Conservation (phyloP, 2,888 invertebrate genomes). For the Julus scandinavius region DNA sequence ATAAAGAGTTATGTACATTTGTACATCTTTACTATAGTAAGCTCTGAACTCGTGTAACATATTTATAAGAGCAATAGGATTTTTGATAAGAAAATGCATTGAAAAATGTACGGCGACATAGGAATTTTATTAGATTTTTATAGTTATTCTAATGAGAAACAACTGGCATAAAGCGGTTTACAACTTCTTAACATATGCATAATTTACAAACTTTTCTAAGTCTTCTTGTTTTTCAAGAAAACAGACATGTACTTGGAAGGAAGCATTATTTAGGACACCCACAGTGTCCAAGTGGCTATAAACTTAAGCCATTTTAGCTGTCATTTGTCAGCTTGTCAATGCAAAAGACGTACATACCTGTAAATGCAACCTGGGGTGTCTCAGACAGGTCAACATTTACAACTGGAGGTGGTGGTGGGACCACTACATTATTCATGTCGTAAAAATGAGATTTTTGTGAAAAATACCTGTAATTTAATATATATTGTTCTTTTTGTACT, state of each 20-base stretch:
- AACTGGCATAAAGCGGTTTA: background rate
- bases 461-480: background rate
- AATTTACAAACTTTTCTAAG: background rate
- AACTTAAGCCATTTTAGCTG: background rate
- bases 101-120: background rate
- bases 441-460: background rate
- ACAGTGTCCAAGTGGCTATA: background rate
- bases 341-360: background rate
- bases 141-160: conserved; percentile 16
- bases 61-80: too few species aligned
- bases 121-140: conserved; percentile 22
- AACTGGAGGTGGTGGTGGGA: background rate
- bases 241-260: background rate
- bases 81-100: background rate
- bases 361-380: conserved; percentile 24
- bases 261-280: conserved; percentile 23
- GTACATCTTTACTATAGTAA: too few species aligned
- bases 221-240: background rate
- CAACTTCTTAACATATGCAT: background rate
- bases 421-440: conserved; percentile 25
- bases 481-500: background rate
- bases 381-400: conserved; percentile 25
- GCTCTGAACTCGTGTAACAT: too few species aligned
- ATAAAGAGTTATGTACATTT: background rate
- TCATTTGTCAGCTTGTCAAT: conserved; percentile 46